These are phyloP conservation scores for Limnephilus rhombicus DNA, from an alignment of 2,888 invertebrate genomes.

Conservation along the genomic window DNA sequence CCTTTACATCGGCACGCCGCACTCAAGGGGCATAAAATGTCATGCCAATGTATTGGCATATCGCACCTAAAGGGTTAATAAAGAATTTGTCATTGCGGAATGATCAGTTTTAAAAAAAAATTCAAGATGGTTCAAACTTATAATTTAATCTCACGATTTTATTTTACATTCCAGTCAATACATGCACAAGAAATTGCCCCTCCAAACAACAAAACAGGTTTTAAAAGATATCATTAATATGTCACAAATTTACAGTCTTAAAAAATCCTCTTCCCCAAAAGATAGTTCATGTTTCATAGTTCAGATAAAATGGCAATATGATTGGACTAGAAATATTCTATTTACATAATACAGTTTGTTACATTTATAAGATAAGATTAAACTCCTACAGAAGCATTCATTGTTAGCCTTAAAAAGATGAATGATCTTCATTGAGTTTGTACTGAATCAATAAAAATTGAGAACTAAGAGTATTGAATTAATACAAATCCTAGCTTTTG, in stretches of 20 bases:
- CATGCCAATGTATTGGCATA: no score
- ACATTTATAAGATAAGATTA: slow-evolving; percentile 1
- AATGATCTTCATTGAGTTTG: not conserved
- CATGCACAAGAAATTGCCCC: not conserved
- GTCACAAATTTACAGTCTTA: slow-evolving; percentile 53
- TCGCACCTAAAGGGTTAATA: no score
- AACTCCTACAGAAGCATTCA: not conserved
- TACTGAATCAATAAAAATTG: not conserved
- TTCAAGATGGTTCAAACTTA: not conserved
- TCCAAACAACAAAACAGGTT: slow-evolving; percentile 9
- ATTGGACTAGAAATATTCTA: slow-evolving; percentile 63
- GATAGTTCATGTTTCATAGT: slow-evolving; percentile 29
- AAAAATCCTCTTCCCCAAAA: slow-evolving; percentile 26
- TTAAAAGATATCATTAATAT: slow-evolving; percentile 33
- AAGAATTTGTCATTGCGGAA: not conserved
- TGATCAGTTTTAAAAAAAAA: not conserved
- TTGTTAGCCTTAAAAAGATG: not conserved
- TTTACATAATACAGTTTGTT: slow-evolving; percentile 52
- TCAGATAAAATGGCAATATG: slow-evolving; percentile 60
- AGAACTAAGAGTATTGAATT: not conserved
- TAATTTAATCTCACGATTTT: not conserved
- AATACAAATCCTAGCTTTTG: not conserved
- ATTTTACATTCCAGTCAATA: not conserved
- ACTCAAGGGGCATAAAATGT: no score
- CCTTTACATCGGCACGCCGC: no score